These are phyloP conservation scores for Brachionus rotundiformis DNA, from an alignment of 1,140 invertebrate species.

Conservation along the genomic window DNA sequence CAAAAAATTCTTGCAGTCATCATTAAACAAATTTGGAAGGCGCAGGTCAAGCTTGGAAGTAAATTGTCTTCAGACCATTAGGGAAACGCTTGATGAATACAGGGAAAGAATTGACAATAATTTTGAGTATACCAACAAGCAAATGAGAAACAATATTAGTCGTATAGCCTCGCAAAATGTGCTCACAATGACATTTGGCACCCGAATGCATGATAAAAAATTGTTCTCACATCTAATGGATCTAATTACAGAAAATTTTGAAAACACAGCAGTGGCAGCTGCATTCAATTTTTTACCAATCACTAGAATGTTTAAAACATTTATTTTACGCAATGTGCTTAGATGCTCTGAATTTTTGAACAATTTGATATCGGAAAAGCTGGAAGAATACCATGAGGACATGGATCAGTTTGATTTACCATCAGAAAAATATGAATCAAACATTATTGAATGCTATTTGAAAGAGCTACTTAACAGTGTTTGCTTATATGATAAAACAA, in stretches of 20 bases:
- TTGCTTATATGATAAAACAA: not conserved
- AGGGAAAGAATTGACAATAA: slow-evolving; percentile 42
- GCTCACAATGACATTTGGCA: slow-evolving; percentile 43
- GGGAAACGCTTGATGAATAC: not conserved
- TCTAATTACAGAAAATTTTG: slow-evolving; percentile 48
- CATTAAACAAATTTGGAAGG: slow-evolving; percentile 33
- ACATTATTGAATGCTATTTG: slow-evolving; percentile 47
- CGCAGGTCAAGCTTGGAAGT: not conserved
- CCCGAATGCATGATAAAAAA: slow-evolving; percentile 13
- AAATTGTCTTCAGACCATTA: slow-evolving; percentile 23
- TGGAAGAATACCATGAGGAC: slow-evolving; percentile 23
- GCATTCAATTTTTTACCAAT: slow-evolving; percentile 51
- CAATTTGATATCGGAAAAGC: slow-evolving; percentile 26
- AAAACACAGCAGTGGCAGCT: slow-evolving; percentile 18
- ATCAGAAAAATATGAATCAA: slow-evolving; percentile 31
- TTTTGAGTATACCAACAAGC: slow-evolving; percentile 12
- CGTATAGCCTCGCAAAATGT: slow-evolving; percentile 47
- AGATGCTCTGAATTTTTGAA: slow-evolving; percentile 21
- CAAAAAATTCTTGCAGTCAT: slow-evolving; percentile 27
- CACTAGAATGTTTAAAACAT: not conserved
- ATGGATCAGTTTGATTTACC: slow-evolving; percentile 3
- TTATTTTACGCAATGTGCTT: slow-evolving; percentile 25
- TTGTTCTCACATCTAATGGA: slow-evolving; percentile 6
- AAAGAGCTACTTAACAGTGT: slow-evolving; percentile 34
- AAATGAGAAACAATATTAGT: slow-evolving; percentile 34